These are phyloP conservation scores for Leucania comma DNA, from an alignment of 2,888 invertebrate genomes.

Conservation along the genomic window DNA sequence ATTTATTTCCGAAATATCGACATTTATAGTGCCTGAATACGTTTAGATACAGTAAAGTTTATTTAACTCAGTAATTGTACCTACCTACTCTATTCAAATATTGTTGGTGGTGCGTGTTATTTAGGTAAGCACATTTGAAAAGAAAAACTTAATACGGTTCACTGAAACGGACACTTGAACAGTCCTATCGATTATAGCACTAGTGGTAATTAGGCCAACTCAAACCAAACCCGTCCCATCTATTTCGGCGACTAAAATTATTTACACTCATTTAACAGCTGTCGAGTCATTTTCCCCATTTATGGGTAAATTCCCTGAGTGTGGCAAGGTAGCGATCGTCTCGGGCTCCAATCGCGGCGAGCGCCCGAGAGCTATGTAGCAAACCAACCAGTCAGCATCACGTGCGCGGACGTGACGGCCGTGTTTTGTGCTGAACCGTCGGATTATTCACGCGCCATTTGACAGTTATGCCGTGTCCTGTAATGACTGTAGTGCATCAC, in stretches of 20 bases:
- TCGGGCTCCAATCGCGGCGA: constrained; percentile 78
- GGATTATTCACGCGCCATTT: constrained; percentile 87
- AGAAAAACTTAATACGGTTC: constrained; percentile 18
- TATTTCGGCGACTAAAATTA: constrained; percentile 18
- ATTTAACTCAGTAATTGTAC: constrained; percentile 17
- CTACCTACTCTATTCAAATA: not conserved
- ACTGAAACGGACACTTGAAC: constrained; percentile 30
- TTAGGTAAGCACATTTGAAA: not conserved
- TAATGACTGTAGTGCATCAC: constrained; percentile 82
- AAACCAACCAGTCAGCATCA: constrained; percentile 88
- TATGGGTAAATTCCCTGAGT: constrained; percentile 72
- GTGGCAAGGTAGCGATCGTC: constrained; percentile 79
- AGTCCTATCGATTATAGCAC: constrained; percentile 35
- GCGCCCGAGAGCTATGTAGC: constrained; percentile 71
- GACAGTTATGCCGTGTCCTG: constrained; percentile 85
- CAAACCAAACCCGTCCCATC: not conserved
- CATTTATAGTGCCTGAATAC: constrained; percentile 34
- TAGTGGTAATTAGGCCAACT: constrained; percentile 45
- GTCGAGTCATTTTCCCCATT: constrained; percentile 64
- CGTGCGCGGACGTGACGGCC: constrained; percentile 83
- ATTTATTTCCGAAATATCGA: constrained; percentile 58
- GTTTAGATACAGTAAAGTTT: constrained; percentile 7
- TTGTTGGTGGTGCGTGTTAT: not conserved
- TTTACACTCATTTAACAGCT: constrained; percentile 25
- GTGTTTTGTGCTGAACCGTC: constrained; percentile 72